Base-by-base conservation (phyloP, 2,888 invertebrate genomes). In the Embidobia sp. region DNA sequence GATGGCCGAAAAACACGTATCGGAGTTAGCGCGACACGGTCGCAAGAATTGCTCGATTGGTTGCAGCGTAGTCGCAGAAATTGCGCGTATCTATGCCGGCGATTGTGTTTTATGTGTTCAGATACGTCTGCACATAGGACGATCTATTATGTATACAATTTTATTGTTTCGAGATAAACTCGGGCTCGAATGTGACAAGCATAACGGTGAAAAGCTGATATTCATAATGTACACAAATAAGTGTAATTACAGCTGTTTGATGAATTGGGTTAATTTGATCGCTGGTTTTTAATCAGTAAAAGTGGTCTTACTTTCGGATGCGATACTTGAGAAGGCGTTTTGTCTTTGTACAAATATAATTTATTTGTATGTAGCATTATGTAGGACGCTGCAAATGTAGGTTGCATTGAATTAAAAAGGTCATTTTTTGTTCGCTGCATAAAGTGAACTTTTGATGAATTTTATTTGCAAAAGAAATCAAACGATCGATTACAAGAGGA, bases 1-100 rank as follows among this genome's bases (percentile, higher is more conserved):
- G 59, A 72, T 46, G 70, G 44, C 48, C 61, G 63, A 72, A 72
- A 63, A 53, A 53, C 53, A 35, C 29, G 42, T 53, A 59, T 61
- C 44, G 15, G 37, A 57, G 57, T 44, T 44, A 13, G 27, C 26
- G 53, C n/a, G 44, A 66, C 44, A 33, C 26, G 35, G 27, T 35
- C 44, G 13, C 53, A 57, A 67, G 66, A 22, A 22, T 4, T 3
- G 22, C 6, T 22, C 22, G 22, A 22, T 22, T 22, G 6, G 6
- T 4, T 22, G 22, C 6, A 22, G 6, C 22, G 22, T 4, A 22
- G 3, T 44, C 8, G 11, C 22, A 22, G 42, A 44, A 44, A 22
- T 55, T 46, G 44, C 53, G n/a, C 53, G 53, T 66, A 46, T 55
- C 53, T 16, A 19, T n/a, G 3, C 16, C 8, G 3, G 6, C 11